These are phyloP conservation scores for Gymnobelideus leadbeateri DNA, from an alignment of 2,113 vertebrate species.

Conservation along the genomic window DNA sequence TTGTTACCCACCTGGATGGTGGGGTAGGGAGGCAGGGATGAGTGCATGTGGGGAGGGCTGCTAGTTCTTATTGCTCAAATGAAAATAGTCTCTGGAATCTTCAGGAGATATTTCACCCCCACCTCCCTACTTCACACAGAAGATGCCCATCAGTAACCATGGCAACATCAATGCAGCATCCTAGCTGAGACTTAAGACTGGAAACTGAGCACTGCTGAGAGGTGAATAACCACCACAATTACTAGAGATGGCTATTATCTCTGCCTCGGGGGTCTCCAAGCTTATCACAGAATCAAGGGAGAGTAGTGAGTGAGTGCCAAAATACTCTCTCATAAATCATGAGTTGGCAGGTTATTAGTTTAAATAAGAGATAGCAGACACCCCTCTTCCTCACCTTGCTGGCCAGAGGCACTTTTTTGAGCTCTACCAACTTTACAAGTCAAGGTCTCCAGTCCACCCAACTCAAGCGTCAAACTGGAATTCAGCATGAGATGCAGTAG, in stretches of 20 bases:
- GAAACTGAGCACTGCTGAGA: not conserved
- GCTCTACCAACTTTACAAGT: not conserved
- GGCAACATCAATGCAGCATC: not conserved
- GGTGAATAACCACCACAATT: not conserved
- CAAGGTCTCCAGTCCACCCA: not conserved
- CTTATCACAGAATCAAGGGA: constrained; percentile 40
- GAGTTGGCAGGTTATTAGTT: not conserved
- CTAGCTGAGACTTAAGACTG: not conserved
- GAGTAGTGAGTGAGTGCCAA: not conserved
- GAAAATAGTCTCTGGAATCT: not conserved
- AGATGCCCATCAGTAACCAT: constrained; percentile 30
- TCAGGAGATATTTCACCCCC: not conserved
- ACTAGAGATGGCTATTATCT: not conserved
- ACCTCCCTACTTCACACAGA: not conserved
- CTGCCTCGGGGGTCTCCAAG: not conserved
- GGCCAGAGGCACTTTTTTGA: not conserved
- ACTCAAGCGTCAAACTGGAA: not conserved
- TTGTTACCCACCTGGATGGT: not conserved
- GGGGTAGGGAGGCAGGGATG: no score
- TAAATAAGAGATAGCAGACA: not conserved
- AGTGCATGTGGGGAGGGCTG: not conserved
- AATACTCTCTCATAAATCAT: constrained; percentile 14
- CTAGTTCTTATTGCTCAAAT: not conserved
- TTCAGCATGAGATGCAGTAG: not conserved
- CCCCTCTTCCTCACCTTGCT: not conserved